Evolutionary conservation across 2,888 invertebrate genomes (phyloP), one percentile per base, ranked within the genome.

Genomic region (Megalurothrips usitatus): DNA sequence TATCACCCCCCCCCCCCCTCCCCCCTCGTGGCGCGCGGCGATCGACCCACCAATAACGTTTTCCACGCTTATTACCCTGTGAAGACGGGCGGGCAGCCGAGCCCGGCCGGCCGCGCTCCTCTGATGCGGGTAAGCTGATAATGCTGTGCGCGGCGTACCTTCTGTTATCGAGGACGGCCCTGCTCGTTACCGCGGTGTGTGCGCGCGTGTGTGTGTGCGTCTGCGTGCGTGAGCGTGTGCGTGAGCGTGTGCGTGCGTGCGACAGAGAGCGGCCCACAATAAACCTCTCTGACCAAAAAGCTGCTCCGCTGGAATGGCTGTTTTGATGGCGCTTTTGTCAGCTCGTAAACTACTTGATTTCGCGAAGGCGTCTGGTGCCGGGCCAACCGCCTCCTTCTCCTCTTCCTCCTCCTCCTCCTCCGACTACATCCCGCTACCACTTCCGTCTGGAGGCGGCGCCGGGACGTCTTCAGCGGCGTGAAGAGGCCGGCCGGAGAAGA

Each of bases 331-430:
- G 68, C 58, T 26, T 75, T 11, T 23, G 68, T 75, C 68, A 26
- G 68, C 68, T 75, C 68, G 68, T 75, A 75, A 75, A 75, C 23
- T 26, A 75, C 68, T 75, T 75, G 68, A 75, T 75, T 23, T n/a
- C 26, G 26, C 68, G 26, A 26, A 75, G 17, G 23, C 23, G 68
- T 26, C 68, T 58, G 17, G 58, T 19, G 34, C 34, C 34, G 58
- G 58, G n/a, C n/a, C 58, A n/a, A 58, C 58, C n/a, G 58, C 52
- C 17, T 52, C 52, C 52, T 17, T 4, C 52, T 52, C 52, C 8
- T 17, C 8, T 6, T 52, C 52, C 8, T 6, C 17, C 58, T 17
- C 17, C n/a, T 17, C n/a, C 58, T 10, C 58, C 34, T 43, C 34
- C 34, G 6, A 43, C 34, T 2, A 43, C 34, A 43, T 43, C 34